Evolutionary conservation across 2,797 vertebrate species (phyloP).

Genomic region (Parauchenoglanis ngamensis): DNA sequence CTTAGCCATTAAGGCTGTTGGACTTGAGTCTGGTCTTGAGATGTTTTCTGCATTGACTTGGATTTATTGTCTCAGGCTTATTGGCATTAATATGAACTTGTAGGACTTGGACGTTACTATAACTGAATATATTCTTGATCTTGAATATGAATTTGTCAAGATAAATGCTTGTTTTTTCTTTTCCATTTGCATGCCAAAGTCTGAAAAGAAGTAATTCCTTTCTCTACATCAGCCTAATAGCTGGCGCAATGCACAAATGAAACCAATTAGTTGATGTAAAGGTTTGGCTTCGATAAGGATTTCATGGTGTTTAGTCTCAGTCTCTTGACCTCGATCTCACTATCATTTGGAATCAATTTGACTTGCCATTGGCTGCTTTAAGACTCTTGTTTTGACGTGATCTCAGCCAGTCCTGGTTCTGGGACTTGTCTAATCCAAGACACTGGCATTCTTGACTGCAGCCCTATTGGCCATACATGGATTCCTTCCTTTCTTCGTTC

Average conservation of each 20-base stretch:
- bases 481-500: background rate
- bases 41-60: background rate
- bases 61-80: background rate
- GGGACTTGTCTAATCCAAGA: background rate
- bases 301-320: background rate
- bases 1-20: background rate
- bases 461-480: background rate
- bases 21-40: background rate
- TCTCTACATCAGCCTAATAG: background rate
- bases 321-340: background rate
- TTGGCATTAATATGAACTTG: background rate
- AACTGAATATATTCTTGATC: background rate
- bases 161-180: background rate
- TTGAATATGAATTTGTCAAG: background rate
- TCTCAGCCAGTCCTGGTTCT: background rate
- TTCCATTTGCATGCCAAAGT: background rate
- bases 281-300: background rate
- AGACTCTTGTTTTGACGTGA: background rate
- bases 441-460: background rate
- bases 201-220: background rate
- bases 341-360: background rate
- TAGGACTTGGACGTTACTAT: background rate
- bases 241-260: background rate
- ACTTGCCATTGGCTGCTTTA: background rate
- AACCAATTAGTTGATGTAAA: background rate